These are phyloP conservation scores for Drosophila gaucha DNA, from an alignment of 2,888 invertebrate species.

Conservation along the genomic window DNA sequence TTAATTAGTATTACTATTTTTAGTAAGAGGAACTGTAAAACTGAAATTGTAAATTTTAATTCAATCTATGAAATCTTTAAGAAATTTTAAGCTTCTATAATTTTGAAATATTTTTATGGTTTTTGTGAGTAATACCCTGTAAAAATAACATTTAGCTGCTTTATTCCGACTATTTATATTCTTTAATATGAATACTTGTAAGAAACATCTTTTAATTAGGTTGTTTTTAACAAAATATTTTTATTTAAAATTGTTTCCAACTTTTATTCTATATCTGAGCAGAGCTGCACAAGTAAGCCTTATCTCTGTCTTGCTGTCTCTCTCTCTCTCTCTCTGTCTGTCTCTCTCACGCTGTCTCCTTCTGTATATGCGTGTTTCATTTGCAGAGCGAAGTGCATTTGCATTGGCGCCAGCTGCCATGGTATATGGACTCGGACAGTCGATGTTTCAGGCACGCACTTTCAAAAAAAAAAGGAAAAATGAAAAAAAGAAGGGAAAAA, in stretches of 20 bases:
- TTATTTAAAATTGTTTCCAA: not conserved
- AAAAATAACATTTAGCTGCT: no score
- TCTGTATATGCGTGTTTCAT: slow-evolving; percentile 2
- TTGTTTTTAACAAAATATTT: no score
- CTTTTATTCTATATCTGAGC: no score
- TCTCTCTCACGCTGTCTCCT: not conserved
- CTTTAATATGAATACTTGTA: not conserved
- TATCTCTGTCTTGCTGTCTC: not conserved
- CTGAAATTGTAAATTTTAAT: no score
- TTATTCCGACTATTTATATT: no score
- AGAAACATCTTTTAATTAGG: no score
- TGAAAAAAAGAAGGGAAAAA: not conserved
- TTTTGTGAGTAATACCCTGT: no score
- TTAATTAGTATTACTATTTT: no score
- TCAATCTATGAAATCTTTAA: not conserved
- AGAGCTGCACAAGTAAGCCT: not conserved
- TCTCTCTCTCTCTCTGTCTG: not conserved
- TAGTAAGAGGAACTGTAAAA: no score
- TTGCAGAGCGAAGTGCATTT: slow-evolving; percentile 43
- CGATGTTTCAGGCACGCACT: slow-evolving; percentile 50
- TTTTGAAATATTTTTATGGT: not conserved
- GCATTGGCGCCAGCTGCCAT: slow-evolving; percentile 58
- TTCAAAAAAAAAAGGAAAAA: slow-evolving; percentile 13
- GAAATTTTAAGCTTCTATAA: not conserved
- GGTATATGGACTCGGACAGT: slow-evolving; percentile 36